These are phyloP conservation scores for Setipinna tenuifilis DNA, from an alignment of 2,797 vertebrate species.

Conservation along the genomic window DNA sequence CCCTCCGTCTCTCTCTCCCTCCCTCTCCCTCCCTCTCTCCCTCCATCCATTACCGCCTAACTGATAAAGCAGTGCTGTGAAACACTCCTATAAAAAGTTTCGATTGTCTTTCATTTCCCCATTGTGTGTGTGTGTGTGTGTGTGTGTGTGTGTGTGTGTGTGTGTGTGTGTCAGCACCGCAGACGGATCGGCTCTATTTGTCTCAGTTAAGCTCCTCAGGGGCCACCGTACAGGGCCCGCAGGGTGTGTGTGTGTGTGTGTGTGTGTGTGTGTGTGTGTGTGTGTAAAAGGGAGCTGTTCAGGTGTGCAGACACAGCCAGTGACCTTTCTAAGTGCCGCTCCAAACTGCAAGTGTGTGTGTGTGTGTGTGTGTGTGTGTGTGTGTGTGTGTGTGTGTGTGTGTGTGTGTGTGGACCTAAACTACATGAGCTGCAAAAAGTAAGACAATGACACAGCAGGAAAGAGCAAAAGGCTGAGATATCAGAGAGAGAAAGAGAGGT, in stretches of 20 bases:
- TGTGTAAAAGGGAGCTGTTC: neutral
- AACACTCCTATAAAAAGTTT: constrained; percentile 49
- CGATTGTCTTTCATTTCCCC: constrained; percentile 51
- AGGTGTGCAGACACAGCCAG: constrained; percentile 43
- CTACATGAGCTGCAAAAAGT: too few relatives aligned
- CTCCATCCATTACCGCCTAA: constrained; percentile 30
- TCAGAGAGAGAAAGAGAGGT: too few relatives aligned
- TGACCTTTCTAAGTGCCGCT: neutral
- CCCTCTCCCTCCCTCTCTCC: neutral
- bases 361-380: neutral
- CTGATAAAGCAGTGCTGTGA: constrained; percentile 38
- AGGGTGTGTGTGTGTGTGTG: constrained; percentile 36
- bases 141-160: too few relatives aligned
- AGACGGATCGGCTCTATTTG: constrained; percentile 65
- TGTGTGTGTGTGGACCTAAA: too few relatives aligned
- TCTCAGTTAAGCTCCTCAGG: constrained; percentile 60
- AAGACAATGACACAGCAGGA: too few relatives aligned
- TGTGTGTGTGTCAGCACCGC: constrained; percentile 20
- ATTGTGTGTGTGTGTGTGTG: constrained; percentile 32
- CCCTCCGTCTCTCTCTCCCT: constrained; percentile 5
- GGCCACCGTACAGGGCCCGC: constrained; percentile 57
- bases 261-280: neutral
- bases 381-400: constrained; percentile 11
- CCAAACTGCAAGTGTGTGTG: neutral
- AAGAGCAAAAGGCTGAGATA: too few relatives aligned